Conservation (phyloP, 2,113 vertebrate genomes). For the Alosa alosa region DNA sequence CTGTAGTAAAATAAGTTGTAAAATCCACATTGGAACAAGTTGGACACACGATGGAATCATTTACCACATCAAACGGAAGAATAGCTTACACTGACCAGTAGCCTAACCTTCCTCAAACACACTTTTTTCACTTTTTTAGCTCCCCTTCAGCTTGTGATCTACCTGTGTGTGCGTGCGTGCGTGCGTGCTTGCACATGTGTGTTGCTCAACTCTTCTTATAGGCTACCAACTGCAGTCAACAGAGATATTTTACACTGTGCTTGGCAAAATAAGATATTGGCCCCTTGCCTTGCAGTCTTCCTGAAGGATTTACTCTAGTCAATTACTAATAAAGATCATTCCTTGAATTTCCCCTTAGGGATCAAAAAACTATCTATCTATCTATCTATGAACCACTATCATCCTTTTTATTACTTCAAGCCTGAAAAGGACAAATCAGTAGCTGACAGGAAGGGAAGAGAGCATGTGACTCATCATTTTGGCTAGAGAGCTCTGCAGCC, state of each 20-base stretch:
- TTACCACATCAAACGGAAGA: too few species aligned
- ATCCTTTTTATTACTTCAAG: constrained; percentile 33
- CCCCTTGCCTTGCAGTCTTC: not conserved
- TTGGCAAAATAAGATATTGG: constrained; percentile 10
- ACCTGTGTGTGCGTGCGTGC: not conserved
- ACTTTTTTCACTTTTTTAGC: not conserved
- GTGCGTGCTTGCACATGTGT: not conserved
- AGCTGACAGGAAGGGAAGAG: constrained; percentile 14
- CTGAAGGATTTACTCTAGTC: not conserved
- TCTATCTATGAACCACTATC: constrained; percentile 24
- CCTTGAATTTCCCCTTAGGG: too few species aligned
- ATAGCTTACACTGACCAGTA: too few species aligned
- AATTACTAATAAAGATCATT: constrained; percentile 35
- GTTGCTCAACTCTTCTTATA: not conserved
- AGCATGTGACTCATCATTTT: constrained; percentile 13
- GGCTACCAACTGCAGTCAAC: not conserved
- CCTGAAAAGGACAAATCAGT: constrained; percentile 42
- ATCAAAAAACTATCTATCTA: too few species aligned
- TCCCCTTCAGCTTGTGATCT: not conserved
- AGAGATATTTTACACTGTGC: not conserved
- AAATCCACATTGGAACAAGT: too few species aligned
- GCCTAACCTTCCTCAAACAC: too few species aligned
- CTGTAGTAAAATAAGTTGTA: too few species aligned
- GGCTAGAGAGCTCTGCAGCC: not conserved
- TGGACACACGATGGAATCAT: too few species aligned